Conservation (phyloP, 2,888 invertebrate species). For the Drosophila putrida region DNA sequence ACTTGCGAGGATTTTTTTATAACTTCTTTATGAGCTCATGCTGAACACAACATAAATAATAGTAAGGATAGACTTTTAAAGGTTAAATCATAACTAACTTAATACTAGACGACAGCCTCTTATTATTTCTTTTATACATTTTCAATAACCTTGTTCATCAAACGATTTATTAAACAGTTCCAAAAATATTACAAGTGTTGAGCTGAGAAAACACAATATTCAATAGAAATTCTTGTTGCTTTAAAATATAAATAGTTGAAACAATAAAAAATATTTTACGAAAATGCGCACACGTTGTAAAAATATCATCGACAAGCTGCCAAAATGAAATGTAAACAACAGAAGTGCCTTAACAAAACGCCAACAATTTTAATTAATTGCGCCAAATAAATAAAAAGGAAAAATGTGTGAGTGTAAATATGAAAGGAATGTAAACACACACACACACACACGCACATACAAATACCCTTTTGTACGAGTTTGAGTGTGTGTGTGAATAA, state of each 20-base stretch:
- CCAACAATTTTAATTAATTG: constrained; percentile 66
- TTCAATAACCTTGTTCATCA: neutral
- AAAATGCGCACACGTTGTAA: constrained; percentile 37
- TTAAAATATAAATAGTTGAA: constrained; percentile 7
- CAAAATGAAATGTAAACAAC: constrained; percentile 55
- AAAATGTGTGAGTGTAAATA: constrained; percentile 20
- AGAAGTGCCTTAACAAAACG: constrained; percentile 33
- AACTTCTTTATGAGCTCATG: neutral
- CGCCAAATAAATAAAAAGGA: constrained; percentile 42
- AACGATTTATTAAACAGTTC: neutral
- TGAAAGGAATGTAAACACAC: constrained; percentile 50
- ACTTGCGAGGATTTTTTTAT: constrained; percentile 6
- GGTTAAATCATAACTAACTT: no score
- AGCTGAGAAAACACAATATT: constrained; percentile 1
- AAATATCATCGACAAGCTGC: constrained; percentile 44
- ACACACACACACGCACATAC: constrained; percentile 1
- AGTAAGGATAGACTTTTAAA: neutral
- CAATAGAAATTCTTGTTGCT: neutral
- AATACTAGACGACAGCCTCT: no score
- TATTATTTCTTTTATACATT: neutral
- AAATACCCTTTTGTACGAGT: neutral
- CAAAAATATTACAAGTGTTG: neutral
- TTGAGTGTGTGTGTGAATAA: constrained; percentile 35
- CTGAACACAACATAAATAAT: neutral
- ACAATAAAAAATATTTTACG: constrained; percentile 18